A percentile compares a stretch with the other conserved stretches of the same genome.
phyloP scores from a whole-genome alignment of 2,113 vertebrate genomes.

The Hippocampus guttulatus region DNA sequence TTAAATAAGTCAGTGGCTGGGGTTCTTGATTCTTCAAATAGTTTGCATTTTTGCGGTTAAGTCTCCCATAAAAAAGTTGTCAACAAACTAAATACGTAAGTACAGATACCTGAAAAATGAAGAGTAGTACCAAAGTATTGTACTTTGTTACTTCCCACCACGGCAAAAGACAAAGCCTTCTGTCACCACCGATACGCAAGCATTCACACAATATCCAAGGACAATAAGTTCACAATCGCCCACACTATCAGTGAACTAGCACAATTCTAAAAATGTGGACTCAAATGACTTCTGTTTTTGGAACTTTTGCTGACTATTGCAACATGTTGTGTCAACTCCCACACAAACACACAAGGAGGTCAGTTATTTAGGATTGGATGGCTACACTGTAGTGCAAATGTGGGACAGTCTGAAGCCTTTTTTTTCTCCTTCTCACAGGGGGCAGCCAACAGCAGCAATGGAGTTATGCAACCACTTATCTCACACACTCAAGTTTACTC shows the following conservation, averaged over 20 bases:
- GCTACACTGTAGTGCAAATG: conserved; percentile 13
- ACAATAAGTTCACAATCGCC: conserved; percentile 4
- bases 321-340: neutral
- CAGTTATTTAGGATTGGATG: conserved; percentile 6
- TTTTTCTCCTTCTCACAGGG: neutral
- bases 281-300: too few species aligned
- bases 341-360: neutral
- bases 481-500: conserved; percentile 26
- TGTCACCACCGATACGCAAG: neutral
- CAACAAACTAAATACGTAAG: neutral
- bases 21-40: neutral
- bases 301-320: neutral
- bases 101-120: neutral
- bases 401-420: neutral
- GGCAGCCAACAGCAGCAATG: conserved; percentile 13
- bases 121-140: neutral
- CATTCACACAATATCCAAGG: conserved; percentile 8
- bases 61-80: neutral
- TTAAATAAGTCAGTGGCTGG: too few species aligned
- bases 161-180: neutral
- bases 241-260: neutral
- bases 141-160: neutral
- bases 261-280: neutral
- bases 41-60: neutral
- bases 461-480: conserved; percentile 56